These are phyloP conservation scores for Carapus acus DNA, from an alignment of 2,797 vertebrate genomes.

Conservation along the genomic window DNA sequence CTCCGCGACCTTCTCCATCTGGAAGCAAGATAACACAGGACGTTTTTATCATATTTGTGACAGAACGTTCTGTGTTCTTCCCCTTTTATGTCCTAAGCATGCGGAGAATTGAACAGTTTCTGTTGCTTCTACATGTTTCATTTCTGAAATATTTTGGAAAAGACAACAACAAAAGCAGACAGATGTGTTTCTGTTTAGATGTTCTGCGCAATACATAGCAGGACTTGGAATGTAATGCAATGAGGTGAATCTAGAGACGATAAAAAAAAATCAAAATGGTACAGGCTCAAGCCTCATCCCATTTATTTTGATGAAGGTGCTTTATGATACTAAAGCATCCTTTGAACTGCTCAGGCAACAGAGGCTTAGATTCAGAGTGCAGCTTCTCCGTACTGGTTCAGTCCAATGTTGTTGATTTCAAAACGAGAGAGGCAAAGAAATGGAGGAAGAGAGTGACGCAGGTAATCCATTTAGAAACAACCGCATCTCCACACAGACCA, in stretches of 20 bases:
- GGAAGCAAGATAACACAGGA: constrained; percentile 33
- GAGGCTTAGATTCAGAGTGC: constrained; percentile 49
- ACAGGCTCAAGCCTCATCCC: constrained; percentile 37
- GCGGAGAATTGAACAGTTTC: too few species aligned
- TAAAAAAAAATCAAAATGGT: too few species aligned
- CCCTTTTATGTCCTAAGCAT: not conserved
- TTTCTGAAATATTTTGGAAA: not conserved
- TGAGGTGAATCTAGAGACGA: too few species aligned
- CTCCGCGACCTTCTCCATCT: constrained; percentile 92
- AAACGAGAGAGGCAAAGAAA: constrained; percentile 20
- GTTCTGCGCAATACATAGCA: too few species aligned
- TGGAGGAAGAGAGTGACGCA: constrained; percentile 35
- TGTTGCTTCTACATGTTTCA: too few species aligned
- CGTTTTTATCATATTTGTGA: constrained; percentile 25
- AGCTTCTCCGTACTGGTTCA: constrained; percentile 30
- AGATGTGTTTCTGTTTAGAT: too few species aligned
- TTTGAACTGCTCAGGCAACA: constrained; percentile 50
- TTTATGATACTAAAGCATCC: constrained; percentile 45
- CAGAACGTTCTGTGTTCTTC: not conserved
- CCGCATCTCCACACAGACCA: constrained; percentile 28
- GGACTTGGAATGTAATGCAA: too few species aligned
- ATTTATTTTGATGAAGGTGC: constrained; percentile 60
- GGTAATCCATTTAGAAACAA: constrained; percentile 62
- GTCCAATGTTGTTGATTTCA: constrained; percentile 49
- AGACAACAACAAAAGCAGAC: constrained; percentile 5